Evolutionary conservation across 2,113 vertebrate species (phyloP).

Genomic region (Piaya cayana): DNA sequence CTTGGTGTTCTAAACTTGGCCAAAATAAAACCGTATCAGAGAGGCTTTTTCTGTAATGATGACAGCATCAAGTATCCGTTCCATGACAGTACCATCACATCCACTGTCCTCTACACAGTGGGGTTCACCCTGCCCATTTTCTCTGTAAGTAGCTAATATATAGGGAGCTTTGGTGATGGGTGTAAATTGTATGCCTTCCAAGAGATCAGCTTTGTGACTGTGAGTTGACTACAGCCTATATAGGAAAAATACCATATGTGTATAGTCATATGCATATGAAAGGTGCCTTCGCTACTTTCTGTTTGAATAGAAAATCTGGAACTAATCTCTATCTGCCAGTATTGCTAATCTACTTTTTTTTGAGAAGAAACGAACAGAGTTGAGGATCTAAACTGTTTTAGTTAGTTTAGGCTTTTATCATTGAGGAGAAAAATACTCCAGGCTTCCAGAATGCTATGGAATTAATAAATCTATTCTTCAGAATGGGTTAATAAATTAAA

Average conservation of each 20-base stretch:
- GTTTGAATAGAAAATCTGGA: neutral
- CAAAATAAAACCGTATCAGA: conserved; percentile 95
- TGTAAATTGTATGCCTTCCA: conserved; percentile 31
- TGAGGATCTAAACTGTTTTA: neutral
- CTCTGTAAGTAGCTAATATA: conserved; percentile 91
- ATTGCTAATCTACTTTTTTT: neutral
- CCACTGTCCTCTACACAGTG: conserved; percentile 89
- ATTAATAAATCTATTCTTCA: neutral
- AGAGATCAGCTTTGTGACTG: neutral
- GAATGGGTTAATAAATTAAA: neutral
- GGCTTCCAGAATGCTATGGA: neutral
- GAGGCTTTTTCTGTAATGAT: conserved; percentile 99
- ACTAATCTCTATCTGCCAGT: neutral
- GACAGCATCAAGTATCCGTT: conserved; percentile 96
- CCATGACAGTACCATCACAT: conserved; percentile 91
- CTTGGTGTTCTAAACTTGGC: conserved; percentile 96
- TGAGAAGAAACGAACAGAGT: neutral
- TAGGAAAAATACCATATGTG: neutral
- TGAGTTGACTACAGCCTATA: neutral
- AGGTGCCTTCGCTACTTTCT: neutral
- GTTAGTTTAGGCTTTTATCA: neutral
- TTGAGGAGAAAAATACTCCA: neutral
- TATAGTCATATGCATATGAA: neutral
- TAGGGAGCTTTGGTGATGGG: conserved; percentile 69
- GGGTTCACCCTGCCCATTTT: conserved; percentile 93